Evolutionary conservation across 2,888 invertebrate genomes (phyloP), one percentile per base, ranked within the genome.

Genomic region (Ophion obscuratus): DNA sequence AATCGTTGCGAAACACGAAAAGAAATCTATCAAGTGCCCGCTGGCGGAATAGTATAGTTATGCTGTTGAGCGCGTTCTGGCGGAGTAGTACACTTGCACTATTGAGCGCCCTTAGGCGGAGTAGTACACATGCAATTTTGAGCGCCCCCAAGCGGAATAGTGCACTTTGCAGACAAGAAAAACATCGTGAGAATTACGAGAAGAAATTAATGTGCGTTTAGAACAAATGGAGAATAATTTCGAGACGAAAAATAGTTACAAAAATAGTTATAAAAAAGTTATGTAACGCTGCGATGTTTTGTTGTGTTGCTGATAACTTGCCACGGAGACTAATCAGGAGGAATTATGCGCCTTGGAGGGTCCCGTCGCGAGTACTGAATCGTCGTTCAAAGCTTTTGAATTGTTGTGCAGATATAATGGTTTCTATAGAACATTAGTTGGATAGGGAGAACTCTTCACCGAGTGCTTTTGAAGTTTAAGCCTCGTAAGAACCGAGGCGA

Each of bases 321-420:
- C 73, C 66, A n/a, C 44, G 53, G 47, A 44, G 66, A 64, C 79
- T 82, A 85, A 85, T 85, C 82, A 82, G 70, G 64, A 79, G 47
- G 61, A 76, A 73, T 79, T 76, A 80, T 61, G 71, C 40, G 53
- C 79, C 14, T 17, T 76, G 61, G 67, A 83, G 82, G 81, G 79
- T 82, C 81, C 59, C 36, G 24, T 75, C 74, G 79, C 81, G 70
- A 79, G 83, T 76, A 67, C 59, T 5, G 20, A 62, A 76, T 66
- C 80, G 66, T 62, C 44, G 66, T 47, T 47, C n/a, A 36, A 66
- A 62, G 80, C 62, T 44, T 76, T 80, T 70, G 61, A 78, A 83
- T 74, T 61, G 61, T 73, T 64, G 73, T 53, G 62, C 31, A 64
- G 24, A 61, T 61, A 78, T 47, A 85, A 53, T 59, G 53, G 61